These are phyloP conservation scores for Microctenopoma lineatum DNA, from an alignment of 2,797 vertebrate genomes.

Conservation along the genomic window DNA sequence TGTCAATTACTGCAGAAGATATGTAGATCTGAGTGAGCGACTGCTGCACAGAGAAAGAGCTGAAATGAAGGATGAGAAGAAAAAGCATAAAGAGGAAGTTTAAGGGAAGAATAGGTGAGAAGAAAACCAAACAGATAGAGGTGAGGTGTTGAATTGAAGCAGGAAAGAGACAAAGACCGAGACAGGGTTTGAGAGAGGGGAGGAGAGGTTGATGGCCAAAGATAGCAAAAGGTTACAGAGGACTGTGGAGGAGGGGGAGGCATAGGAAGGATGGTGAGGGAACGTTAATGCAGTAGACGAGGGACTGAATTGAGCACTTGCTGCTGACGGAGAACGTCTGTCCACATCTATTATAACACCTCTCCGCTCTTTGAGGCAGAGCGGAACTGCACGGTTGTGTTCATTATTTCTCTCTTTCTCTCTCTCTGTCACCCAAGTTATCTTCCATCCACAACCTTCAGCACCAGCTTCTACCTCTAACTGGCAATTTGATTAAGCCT, in stretches of 20 bases:
- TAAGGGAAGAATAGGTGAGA: constrained; percentile 15
- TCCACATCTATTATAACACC: constrained; percentile 78
- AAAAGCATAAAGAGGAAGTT: constrained; percentile 11
- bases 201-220: constrained; percentile 40
- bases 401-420: constrained; percentile 61
- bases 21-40: constrained; percentile 80
- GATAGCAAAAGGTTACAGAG: constrained; percentile 59
- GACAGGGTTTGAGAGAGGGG: constrained; percentile 17
- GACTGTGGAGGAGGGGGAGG: constrained; percentile 16
- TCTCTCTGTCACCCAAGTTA: constrained; percentile 31
- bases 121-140: constrained; percentile 41
- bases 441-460: constrained; percentile 65
- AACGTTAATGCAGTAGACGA: constrained; percentile 72
- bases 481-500: constrained; percentile 80
- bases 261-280: constrained; percentile 2
- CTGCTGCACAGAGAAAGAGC: constrained; percentile 46
- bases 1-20: constrained; percentile 91
- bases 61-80: constrained; percentile 19
- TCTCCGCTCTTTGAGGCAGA: constrained; percentile 55
- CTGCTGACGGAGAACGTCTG: constrained; percentile 76
- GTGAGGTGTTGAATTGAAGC: constrained; percentile 41
- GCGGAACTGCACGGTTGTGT: constrained; percentile 47
- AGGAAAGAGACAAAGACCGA: constrained; percentile 27
- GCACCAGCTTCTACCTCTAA: constrained; percentile 63
- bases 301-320: constrained; percentile 64